These are phyloP conservation scores for Silurus aristotelis DNA, from an alignment of 2,797 vertebrate genomes.

Conservation along the genomic window DNA sequence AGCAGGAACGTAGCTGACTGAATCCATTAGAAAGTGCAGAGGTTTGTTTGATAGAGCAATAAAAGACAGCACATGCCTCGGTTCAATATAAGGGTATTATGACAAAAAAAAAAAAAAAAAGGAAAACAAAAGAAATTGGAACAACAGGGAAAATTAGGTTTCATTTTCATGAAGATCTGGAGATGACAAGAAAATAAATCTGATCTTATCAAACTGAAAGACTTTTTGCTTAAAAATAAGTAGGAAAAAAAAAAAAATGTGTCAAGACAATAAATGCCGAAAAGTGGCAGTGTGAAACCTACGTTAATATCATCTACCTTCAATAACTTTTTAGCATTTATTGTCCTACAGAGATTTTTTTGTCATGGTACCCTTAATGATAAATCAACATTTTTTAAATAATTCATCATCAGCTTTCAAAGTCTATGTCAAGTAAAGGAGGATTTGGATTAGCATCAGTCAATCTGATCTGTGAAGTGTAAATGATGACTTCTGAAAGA, in stretches of 20 bases:
- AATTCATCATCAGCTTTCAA: constrained; percentile 24
- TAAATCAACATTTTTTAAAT: constrained; percentile 25
- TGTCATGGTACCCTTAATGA: constrained; percentile 58
- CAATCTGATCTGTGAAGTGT: constrained; percentile 16
- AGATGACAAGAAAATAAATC: neutral
- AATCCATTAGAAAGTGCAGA: constrained; percentile 56
- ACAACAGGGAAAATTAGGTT: neutral
- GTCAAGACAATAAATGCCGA: constrained; percentile 20
- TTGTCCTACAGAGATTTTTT: constrained; percentile 35
- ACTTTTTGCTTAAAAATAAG: neutral
- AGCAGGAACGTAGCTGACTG: constrained; percentile 43
- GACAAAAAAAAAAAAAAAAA: constrained; percentile 53
- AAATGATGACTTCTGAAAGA: constrained; percentile 16
- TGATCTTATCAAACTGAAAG: neutral
- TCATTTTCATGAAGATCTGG: constrained; percentile 1
- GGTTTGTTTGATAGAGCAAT: constrained; percentile 14
- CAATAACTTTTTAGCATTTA: constrained; percentile 17
- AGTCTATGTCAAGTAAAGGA: neutral
- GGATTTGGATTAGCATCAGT: constrained; percentile 1
- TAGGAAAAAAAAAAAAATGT: neutral
- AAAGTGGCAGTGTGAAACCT: neutral
- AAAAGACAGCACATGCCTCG: constrained; percentile 37
- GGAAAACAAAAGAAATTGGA: constrained; percentile 22
- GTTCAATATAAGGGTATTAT: constrained; percentile 55
- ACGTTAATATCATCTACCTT: no score